Evolutionary conservation across 2,113 vertebrate genomes (phyloP).

Genomic region (Pontoporia blainvillei): DNA sequence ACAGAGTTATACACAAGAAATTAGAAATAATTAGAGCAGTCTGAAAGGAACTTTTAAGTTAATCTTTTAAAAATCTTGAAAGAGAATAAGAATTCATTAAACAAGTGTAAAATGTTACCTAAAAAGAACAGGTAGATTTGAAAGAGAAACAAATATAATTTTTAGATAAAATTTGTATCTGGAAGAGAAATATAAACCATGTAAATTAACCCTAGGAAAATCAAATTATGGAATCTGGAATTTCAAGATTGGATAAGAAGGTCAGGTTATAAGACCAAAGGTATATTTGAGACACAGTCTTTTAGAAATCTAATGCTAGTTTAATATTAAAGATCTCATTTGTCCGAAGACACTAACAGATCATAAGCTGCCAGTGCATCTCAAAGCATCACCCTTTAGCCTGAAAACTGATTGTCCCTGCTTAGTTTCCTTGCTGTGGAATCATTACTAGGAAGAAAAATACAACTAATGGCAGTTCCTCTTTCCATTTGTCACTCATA

Average conservation of each 20-base stretch:
- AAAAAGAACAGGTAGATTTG: background rate
- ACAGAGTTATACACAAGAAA: background rate
- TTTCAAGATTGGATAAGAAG: conserved; percentile 8
- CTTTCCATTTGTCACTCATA: background rate
- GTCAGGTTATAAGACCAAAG: background rate
- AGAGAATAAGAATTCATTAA: conserved; percentile 17
- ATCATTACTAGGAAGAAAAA: background rate
- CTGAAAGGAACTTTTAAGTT: background rate
- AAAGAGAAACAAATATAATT: background rate
- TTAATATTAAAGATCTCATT: conserved; percentile 2
- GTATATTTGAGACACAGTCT: background rate
- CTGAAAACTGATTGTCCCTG: background rate
- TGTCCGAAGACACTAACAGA: background rate
- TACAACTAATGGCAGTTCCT: background rate
- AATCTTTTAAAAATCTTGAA: background rate
- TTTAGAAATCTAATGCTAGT: background rate
- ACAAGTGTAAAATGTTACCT: background rate
- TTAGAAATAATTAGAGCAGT: background rate
- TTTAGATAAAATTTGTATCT: conserved; percentile 6
- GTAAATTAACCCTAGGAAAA: background rate
- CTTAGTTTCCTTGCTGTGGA: background rate
- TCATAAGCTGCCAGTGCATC: background rate
- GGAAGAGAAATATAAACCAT: conserved; percentile 5
- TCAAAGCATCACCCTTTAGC: background rate
- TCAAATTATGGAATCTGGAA: conserved; percentile 27